A percentile compares a stretch with the other conserved stretches of the same genome.
Evolutionary conservation across 2,888 invertebrate species (phyloP).

Genomic region (Dione juno): DNA sequence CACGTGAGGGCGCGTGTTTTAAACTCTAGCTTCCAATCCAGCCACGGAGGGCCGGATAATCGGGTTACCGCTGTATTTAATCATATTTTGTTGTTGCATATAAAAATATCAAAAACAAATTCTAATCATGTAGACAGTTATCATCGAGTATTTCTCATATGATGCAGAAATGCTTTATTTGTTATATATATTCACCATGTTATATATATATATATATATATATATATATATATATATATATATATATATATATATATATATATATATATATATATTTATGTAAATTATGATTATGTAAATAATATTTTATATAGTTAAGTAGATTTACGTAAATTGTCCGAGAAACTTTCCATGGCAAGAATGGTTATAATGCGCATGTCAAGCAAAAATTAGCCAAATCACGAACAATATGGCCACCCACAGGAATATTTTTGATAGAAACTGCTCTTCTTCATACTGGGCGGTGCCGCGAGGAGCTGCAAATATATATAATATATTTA

Average conservation of each 20-base stretch:
- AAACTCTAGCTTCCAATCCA: no score
- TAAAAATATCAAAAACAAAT: background rate
- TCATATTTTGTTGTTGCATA: background rate
- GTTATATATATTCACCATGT: background rate
- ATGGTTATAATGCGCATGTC: slow-evolving; percentile 54
- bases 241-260: background rate
- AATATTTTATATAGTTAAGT: background rate
- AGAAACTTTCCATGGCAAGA: background rate
- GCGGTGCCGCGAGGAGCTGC: slow-evolving; percentile 90
- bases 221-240: background rate
- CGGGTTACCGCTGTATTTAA: no score
- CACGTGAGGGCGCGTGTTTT: no score
- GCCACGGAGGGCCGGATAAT: no score
- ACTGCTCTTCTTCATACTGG: slow-evolving; percentile 96
- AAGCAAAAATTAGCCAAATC: slow-evolving; percentile 95
- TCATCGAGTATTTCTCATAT: background rate
- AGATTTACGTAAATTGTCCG: background rate
- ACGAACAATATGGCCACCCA: slow-evolving; percentile 96
- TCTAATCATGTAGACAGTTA: background rate
- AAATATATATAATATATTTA: background rate
- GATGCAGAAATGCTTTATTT: background rate
- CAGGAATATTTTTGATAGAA: slow-evolving; percentile 95
- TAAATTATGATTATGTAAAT: background rate
- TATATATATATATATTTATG: background rate
- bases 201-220: background rate